Evolutionary conservation across 35 echinoderm and acorn worm species (phyloP).

Genomic region (Anneissia japonica): DNA sequence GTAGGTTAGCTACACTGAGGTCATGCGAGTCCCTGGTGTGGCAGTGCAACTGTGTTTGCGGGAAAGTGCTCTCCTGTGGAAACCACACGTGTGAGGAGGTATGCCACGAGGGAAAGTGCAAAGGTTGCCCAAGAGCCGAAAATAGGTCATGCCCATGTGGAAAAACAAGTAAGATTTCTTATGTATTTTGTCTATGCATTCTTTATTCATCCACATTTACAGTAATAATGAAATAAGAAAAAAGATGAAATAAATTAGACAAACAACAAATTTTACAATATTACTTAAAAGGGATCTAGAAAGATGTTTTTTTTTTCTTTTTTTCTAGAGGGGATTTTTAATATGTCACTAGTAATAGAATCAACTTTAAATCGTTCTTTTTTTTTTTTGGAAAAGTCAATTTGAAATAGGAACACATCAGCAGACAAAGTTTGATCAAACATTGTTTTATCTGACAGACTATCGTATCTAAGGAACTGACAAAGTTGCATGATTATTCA

Average conservation of each 20-base stretch:
- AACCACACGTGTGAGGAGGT: conserved; percentile 65
- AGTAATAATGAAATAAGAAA: neutral
- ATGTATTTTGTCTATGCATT: neutral
- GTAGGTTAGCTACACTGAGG: conserved; percentile 29
- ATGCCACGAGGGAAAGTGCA: conserved; percentile 75
- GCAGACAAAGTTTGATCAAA: too few relatives aligned
- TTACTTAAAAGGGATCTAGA: too few relatives aligned
- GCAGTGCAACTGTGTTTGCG: conserved; percentile 59
- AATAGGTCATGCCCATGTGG: conserved; percentile 85
- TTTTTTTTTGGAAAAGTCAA: too few relatives aligned
- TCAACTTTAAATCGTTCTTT: too few relatives aligned
- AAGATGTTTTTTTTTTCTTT: too few relatives aligned
- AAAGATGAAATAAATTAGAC: neutral
- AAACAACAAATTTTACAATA: too few relatives aligned
- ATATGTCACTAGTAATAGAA: too few relatives aligned
- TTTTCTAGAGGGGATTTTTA: too few relatives aligned
- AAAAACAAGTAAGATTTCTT: conserved; percentile 76
- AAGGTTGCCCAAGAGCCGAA: conserved; percentile 65
- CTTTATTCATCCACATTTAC: neutral
- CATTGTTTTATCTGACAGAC: too few relatives aligned
- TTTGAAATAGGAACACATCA: too few relatives aligned
- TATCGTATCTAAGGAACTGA: too few relatives aligned
- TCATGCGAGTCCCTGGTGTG: conserved; percentile 68
- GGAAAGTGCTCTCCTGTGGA: conserved; percentile 43
- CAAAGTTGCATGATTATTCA: too few relatives aligned